Evolutionary conservation across 2,113 vertebrate species (phyloP).

Genomic region (Pelvicachromis taeniatus): DNA sequence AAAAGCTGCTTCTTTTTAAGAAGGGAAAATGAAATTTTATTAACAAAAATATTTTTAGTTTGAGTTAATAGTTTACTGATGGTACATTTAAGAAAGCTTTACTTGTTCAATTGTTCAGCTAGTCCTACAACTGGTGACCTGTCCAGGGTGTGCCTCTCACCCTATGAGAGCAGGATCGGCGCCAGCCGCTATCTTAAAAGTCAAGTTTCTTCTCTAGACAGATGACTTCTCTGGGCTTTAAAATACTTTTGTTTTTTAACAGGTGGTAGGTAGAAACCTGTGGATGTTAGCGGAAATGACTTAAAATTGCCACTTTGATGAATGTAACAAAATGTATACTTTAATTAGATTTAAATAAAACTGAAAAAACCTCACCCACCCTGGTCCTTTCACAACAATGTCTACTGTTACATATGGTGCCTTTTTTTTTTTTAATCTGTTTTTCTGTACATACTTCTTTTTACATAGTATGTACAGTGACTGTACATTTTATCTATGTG

Average conservation of each 20-base stretch:
- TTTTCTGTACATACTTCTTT: slow-evolving; percentile 20
- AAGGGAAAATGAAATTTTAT: not conserved
- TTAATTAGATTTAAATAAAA: not conserved
- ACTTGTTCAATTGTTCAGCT: not conserved
- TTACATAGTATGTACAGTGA: slow-evolving; percentile 40
- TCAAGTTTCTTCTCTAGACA: not conserved
- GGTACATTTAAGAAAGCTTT: not conserved
- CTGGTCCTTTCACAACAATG: not conserved
- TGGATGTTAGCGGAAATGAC: not conserved
- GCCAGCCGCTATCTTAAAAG: not conserved
- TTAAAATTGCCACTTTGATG: not conserved
- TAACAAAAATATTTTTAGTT: not conserved
- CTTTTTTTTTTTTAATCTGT: not conserved
- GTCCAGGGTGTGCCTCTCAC: not conserved
- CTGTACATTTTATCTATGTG: slow-evolving; percentile 32
- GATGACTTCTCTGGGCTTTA: not conserved
- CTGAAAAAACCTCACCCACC: not conserved
- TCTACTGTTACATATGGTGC: not conserved
- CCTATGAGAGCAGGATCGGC: not conserved
- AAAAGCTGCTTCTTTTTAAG: not conserved
- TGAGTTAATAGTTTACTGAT: not conserved
- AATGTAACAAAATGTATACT: not conserved
- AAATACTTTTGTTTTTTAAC: not conserved
- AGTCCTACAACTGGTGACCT: not conserved
- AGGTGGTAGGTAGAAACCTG: not conserved